Conservation (phyloP, 1,140 invertebrate species). For the Drosophila mauritiana region DNA sequence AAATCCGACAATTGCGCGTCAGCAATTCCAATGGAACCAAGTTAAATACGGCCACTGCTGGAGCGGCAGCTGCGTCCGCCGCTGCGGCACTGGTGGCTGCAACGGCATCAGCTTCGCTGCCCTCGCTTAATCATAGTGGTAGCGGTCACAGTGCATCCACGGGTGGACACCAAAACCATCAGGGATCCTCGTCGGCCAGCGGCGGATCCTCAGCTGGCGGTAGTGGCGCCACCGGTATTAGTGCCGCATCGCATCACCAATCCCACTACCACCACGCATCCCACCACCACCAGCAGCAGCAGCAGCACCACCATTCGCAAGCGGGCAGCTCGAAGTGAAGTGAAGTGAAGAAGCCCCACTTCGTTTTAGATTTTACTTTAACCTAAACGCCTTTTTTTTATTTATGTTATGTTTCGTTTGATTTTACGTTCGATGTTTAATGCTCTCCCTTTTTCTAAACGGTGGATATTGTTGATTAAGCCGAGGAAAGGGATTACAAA, state of each 20-base stretch:
- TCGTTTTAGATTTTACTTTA: slow-evolving; percentile 7
- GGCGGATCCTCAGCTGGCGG: slow-evolving; percentile 14
- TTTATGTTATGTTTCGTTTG: slow-evolving; percentile 3
- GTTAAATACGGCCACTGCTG: slow-evolving; percentile 63
- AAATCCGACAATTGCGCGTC: slow-evolving; percentile 85
- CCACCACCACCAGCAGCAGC: slow-evolving; percentile 32
- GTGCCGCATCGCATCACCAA: slow-evolving; percentile 30
- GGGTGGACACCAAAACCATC: slow-evolving; percentile 7
- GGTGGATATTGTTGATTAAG: slow-evolving; percentile 1
- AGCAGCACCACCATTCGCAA: slow-evolving; percentile 22
- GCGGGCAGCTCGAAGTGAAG: slow-evolving; percentile 45
- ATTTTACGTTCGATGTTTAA: slow-evolving; percentile 24
- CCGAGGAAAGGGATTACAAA: slow-evolving; percentile 2
- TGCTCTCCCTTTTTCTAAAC: slow-evolving; percentile 33
- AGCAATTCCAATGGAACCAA: slow-evolving; percentile 57
- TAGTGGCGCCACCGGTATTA: slow-evolving; percentile 1
- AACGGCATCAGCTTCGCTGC: slow-evolving; percentile 57
- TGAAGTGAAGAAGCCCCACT: slow-evolving; percentile 3
- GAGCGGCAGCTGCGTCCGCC: slow-evolving; percentile 64
- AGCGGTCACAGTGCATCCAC: slow-evolving; percentile 16
- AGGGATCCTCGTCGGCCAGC: slow-evolving; percentile 2
- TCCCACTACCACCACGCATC: slow-evolving; percentile 43
- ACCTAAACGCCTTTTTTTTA: slow-evolving; percentile 5
- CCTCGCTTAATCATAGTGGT: slow-evolving; percentile 44
- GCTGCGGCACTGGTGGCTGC: slow-evolving; percentile 56